Conservation (phyloP, 2,888 invertebrate species). For the Latheticus oryzae region DNA sequence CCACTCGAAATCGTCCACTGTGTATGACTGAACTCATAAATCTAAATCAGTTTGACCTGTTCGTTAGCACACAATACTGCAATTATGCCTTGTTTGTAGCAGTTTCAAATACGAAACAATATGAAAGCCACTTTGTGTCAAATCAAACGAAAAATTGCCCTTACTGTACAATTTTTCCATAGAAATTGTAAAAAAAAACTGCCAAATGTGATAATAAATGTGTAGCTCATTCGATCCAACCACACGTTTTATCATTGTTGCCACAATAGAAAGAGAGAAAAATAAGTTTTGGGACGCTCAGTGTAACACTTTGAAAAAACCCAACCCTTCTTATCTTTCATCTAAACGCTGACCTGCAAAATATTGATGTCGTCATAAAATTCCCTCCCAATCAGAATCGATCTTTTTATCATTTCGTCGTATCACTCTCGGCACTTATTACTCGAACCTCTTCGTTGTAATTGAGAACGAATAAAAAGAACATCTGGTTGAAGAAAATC, state of each 20-base stretch:
- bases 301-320: background rate
- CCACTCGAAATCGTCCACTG: conserved; percentile 24
- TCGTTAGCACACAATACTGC: conserved; percentile 14
- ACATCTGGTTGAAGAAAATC: conserved; percentile 21
- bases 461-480: conserved; percentile 11
- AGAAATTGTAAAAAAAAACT: too few species aligned
- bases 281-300: too few species aligned
- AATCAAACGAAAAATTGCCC: background rate
- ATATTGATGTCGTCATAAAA: background rate
- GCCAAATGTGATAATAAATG: background rate
- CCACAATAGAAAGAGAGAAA: too few species aligned
- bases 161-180: background rate
- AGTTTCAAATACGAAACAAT: conserved; percentile 3
- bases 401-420: conserved; percentile 1
- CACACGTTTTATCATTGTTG: too few species aligned
- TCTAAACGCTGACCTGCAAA: too few species aligned
- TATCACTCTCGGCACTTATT: background rate
- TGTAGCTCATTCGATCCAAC: background rate
- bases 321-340: too few species aligned
- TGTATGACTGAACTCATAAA: conserved; percentile 23
- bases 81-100: conserved; percentile 8
- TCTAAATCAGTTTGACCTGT: conserved; percentile 23
- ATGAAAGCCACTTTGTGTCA: conserved; percentile 1
- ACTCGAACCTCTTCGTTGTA: conserved; percentile 1
- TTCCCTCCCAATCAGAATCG: background rate